A percentile compares a stretch with the other conserved stretches of the same genome.
Conservation (phyloP, 2,888 invertebrate species). For the Tineola bisselliella region DNA sequence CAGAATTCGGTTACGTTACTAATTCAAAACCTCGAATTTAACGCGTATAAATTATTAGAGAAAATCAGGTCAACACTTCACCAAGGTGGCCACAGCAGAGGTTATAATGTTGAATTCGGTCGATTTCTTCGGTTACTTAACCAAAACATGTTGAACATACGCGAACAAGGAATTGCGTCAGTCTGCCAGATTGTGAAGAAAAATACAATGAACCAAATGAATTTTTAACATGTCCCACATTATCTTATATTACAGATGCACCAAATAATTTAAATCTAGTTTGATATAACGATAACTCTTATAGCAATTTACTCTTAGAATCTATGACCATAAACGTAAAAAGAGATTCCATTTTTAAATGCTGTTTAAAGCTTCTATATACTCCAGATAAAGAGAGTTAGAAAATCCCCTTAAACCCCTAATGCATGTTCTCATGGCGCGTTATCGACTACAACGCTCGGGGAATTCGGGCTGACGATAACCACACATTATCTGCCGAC, state of each 20-base stretch:
- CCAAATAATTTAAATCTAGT: no score
- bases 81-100: not conserved
- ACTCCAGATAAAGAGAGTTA: not conserved
- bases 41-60: not conserved
- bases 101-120: not conserved
- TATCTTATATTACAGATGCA: no score
- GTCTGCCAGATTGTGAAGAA: not conserved
- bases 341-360: not conserved
- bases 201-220: no score
- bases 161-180: not conserved
- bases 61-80: constrained; percentile 8
- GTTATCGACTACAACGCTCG: constrained; percentile 37
- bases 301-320: not conserved
- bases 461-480: constrained; percentile 44
- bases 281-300: not conserved
- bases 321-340: not conserved
- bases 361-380: not conserved
- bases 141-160: not conserved
- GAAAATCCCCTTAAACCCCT: constrained; percentile 34
- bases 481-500: constrained; percentile 47
- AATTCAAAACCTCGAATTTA: not conserved
- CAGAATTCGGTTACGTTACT: not conserved
- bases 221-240: no score
- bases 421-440: constrained; percentile 41
- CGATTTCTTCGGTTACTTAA: constrained; percentile 5